Evolutionary conservation across 1,140 invertebrate species (phyloP).

Genomic region (Apis dorsata): DNA sequence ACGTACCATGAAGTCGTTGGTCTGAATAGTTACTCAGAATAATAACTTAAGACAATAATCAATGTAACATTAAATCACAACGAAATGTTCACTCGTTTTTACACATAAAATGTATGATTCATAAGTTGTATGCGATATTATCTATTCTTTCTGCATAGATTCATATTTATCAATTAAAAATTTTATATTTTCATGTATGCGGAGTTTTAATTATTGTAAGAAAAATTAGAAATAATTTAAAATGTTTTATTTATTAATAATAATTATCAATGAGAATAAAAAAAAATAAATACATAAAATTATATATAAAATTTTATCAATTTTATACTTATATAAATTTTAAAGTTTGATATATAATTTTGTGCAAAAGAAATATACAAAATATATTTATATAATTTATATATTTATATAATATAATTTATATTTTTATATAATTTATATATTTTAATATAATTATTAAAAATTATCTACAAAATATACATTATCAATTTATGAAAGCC

Average conservation of each 20-base stretch:
- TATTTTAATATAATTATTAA: no score
- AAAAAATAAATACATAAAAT: no score
- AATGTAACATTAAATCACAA: constrained; percentile 1
- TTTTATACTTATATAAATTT: not conserved
- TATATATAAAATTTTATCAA: no score
- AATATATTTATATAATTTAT: no score
- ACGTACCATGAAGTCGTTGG: not conserved
- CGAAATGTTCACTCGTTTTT: not conserved
- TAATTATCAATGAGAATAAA: no score
- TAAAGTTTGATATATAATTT: not conserved
- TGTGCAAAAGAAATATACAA: not conserved
- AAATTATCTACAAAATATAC: not conserved
- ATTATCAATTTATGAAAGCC: not conserved
- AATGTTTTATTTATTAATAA: no score
- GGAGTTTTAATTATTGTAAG: no score
- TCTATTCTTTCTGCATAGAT: not conserved
- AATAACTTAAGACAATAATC: constrained; percentile 4
- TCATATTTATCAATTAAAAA: not conserved
- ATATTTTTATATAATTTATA: no score
- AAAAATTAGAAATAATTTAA: no score
- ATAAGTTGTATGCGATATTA: constrained; percentile 5
- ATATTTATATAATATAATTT: no score
- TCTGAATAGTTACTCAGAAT: not conserved
- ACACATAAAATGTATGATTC: constrained; percentile 4
- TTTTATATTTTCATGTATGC: no score